Percentiles rank a stretch among this genome's conserved stretches.
phyloP scores from a whole-genome alignment of 2,797 vertebrate genomes.

The Lacerta bilineata region DNA sequence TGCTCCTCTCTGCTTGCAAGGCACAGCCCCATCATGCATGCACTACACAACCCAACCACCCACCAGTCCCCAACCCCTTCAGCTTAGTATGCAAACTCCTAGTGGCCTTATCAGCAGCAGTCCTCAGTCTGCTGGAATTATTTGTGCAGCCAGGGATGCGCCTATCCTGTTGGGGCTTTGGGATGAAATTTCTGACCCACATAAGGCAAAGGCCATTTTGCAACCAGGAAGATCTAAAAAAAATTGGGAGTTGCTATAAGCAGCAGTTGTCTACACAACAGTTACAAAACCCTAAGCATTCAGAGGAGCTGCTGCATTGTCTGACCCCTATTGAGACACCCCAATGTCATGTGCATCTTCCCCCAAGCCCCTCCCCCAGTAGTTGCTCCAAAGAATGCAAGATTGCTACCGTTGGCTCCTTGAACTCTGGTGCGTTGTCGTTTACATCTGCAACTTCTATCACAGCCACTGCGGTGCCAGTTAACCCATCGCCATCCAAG shows the following conservation, averaged over 20 bases:
- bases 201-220: no score
- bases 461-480: conserved; percentile 68
- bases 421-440: conserved; percentile 86
- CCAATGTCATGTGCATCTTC: no score
- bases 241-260: not conserved
- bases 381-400: fast-evolving
- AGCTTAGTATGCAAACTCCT: not conserved
- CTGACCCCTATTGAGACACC: not conserved
- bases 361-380: not conserved
- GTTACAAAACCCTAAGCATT: not conserved
- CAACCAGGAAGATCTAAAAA: not conserved
- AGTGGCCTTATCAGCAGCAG: not conserved
- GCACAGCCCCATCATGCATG: not conserved
- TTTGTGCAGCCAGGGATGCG: no score
- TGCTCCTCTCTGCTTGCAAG: not conserved
- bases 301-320: not conserved
- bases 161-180: not conserved
- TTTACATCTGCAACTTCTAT: conserved; percentile 87
- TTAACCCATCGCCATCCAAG: conserved; percentile 77
- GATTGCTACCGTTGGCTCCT: conserved; percentile 65
- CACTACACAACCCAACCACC: not conserved
- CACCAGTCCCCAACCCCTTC: no score
- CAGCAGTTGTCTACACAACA: not conserved
- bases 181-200: no score
- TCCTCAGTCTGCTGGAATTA: not conserved